These are phyloP conservation scores for Pandion haliaetus DNA, from an alignment of 2,113 vertebrate genomes.

Conservation along the genomic window DNA sequence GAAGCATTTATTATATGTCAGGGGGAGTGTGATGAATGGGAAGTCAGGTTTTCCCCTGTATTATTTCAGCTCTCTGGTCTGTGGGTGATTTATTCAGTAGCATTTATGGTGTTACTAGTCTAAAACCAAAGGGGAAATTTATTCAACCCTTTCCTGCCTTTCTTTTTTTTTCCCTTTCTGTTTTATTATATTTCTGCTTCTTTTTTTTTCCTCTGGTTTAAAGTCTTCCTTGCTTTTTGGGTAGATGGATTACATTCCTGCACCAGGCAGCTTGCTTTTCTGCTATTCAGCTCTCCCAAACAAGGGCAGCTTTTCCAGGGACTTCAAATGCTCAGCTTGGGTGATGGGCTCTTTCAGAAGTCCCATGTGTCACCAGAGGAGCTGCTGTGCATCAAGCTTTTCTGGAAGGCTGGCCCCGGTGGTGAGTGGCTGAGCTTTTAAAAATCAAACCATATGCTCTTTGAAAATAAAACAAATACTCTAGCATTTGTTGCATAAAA, in stretches of 20 bases:
- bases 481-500: background rate
- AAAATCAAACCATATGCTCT: background rate
- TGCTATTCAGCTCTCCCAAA: background rate
- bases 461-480: background rate
- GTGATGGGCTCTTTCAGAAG: background rate
- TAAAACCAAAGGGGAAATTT: slow-evolving; percentile 48
- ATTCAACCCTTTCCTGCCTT: slow-evolving; percentile 27
- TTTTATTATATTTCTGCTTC: background rate
- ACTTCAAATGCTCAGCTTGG: background rate
- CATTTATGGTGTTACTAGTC: slow-evolving; percentile 7
- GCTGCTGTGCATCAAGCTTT: background rate
- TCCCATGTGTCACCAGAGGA: background rate
- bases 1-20: slow-evolving; percentile 20
- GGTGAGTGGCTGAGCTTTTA: background rate
- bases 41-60: background rate
- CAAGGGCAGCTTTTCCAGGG: background rate
- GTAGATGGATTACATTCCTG: background rate
- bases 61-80: slow-evolving; percentile 33
- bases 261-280: background rate
- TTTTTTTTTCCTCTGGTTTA: background rate
- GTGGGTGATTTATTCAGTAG: slow-evolving; percentile 31
- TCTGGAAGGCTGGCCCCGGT: background rate
- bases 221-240: background rate
- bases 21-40: slow-evolving; percentile 22
- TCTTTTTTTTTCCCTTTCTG: background rate